Evolutionary conservation across 1,140 invertebrate genomes (phyloP).

Genomic region (Cyclina sinensis): DNA sequence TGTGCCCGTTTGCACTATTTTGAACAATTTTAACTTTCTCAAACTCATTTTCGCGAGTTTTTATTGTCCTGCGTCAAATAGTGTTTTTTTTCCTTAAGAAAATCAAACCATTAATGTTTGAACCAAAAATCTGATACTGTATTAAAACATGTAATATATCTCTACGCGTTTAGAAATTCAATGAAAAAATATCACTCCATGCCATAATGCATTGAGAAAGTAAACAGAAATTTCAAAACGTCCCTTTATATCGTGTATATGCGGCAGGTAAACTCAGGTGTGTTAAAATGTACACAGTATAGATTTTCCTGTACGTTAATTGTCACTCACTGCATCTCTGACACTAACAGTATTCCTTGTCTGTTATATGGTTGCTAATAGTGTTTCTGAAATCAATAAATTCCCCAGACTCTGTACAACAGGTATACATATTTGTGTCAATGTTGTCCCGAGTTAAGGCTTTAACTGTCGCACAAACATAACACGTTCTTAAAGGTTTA

Average conservation of each 20-base stretch:
- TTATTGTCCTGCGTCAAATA: not conserved
- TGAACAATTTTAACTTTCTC: constrained; percentile 77
- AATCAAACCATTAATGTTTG: not conserved
- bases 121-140: not conserved
- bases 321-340: not conserved
- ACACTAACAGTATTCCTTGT: not conserved
- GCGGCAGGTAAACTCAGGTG: constrained; percentile 41
- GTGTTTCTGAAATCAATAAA: constrained; percentile 14
- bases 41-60: constrained; percentile 72
- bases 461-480: not conserved
- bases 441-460: not conserved
- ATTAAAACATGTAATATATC: not conserved
- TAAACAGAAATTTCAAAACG: constrained; percentile 30
- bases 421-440: not conserved
- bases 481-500: not conserved
- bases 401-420: not conserved
- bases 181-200: constrained; percentile 3
- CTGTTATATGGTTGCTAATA: not conserved
- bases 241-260: constrained; percentile 1
- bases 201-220: not conserved
- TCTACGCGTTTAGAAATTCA: constrained; percentile 7
- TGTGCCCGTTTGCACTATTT: constrained; percentile 74
- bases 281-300: constrained; percentile 34
- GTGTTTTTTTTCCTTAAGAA: not conserved
- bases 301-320: constrained; percentile 27